These are phyloP conservation scores for Syngnathus typhle DNA, from an alignment of 2,113 vertebrate genomes.

Conservation along the genomic window DNA sequence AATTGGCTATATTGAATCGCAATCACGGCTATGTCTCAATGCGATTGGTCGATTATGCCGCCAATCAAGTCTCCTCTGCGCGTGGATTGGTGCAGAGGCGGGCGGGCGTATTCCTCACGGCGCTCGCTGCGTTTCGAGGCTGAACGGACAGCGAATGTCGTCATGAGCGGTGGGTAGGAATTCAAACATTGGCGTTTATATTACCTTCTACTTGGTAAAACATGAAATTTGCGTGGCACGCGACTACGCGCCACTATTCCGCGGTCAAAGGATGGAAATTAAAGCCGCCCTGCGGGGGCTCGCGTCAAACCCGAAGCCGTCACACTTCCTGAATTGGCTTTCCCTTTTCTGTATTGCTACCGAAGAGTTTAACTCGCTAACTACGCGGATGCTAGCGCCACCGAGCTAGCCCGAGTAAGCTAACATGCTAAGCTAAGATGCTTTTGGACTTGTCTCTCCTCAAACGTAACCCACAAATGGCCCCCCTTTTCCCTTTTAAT, in stretches of 20 bases:
- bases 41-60: slow-evolving; percentile 29
- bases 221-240: slow-evolving; percentile 28
- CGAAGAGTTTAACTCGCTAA: slow-evolving; percentile 74
- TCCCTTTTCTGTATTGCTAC: slow-evolving; percentile 66
- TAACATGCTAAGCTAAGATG: background rate
- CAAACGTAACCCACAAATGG: background rate
- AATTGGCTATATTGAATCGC: slow-evolving; percentile 43
- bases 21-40: slow-evolving; percentile 28
- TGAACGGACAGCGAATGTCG: slow-evolving; percentile 77
- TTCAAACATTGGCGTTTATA: slow-evolving; percentile 78
- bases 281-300: slow-evolving; percentile 2
- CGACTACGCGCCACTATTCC: slow-evolving; percentile 3
- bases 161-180: slow-evolving; percentile 85
- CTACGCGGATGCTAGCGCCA: slow-evolving; percentile 52
- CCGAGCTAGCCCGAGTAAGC: slow-evolving; percentile 13
- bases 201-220: slow-evolving; percentile 69
- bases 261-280: slow-evolving; percentile 27
- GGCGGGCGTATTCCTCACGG: slow-evolving; percentile 60
- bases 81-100: slow-evolving; percentile 63
- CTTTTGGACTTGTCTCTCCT: slow-evolving; percentile 3
- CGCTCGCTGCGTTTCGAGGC: slow-evolving; percentile 66
- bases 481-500: background rate
- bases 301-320: slow-evolving; percentile 25
- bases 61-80: slow-evolving; percentile 29
- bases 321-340: slow-evolving; percentile 68